phyloP scores from a whole-genome alignment of 37 sponge, comb jelly and placozoan species.

The Crambe crambe region DNA sequence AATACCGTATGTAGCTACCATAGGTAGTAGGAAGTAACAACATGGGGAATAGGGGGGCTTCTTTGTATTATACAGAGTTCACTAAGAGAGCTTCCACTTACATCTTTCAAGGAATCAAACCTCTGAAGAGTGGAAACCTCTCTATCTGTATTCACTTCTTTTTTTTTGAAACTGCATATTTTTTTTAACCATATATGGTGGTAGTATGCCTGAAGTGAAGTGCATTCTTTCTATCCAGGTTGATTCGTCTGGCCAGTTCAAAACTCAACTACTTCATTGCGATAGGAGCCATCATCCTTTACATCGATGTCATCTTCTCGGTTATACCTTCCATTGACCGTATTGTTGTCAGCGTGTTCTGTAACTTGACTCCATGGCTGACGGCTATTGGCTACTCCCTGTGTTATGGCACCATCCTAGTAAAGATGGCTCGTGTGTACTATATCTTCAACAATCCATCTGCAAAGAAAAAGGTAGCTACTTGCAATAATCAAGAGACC shows the following conservation, averaged over 20 bases:
- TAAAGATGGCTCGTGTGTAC: slow-evolving; percentile 57
- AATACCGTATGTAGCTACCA: too few relatives aligned
- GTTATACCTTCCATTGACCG: slow-evolving; percentile 9
- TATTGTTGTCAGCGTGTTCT: slow-evolving; percentile 14
- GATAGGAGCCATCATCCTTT: slow-evolving; percentile 53
- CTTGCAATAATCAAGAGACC: background rate
- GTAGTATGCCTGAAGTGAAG: too few relatives aligned
- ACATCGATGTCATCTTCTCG: slow-evolving; percentile 13
- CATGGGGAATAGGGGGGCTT: too few relatives aligned
- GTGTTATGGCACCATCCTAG: slow-evolving; percentile 58
- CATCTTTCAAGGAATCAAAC: too few relatives aligned
- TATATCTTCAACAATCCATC: slow-evolving; percentile 55
- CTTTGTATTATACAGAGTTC: too few relatives aligned
- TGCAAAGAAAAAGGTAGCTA: slow-evolving; percentile 22
- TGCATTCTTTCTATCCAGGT: slow-evolving; percentile 11
- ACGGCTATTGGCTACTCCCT: slow-evolving; percentile 60
- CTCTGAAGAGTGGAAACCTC: too few relatives aligned
- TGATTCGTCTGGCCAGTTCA: slow-evolving; percentile 39
- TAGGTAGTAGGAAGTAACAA: too few relatives aligned
- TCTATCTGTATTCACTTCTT: too few relatives aligned
- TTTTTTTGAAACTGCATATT: too few relatives aligned
- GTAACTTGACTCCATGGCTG: slow-evolving; percentile 52
- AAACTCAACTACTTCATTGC: slow-evolving; percentile 49
- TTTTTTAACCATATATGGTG: too few relatives aligned
- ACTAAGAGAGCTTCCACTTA: too few relatives aligned